A percentile compares a stretch with the other conserved stretches of the same genome.
phyloP scores from a whole-genome alignment of 30 jellyfish, hydroid and myxozoan genomes.

The Turritopsis rubra region DNA sequence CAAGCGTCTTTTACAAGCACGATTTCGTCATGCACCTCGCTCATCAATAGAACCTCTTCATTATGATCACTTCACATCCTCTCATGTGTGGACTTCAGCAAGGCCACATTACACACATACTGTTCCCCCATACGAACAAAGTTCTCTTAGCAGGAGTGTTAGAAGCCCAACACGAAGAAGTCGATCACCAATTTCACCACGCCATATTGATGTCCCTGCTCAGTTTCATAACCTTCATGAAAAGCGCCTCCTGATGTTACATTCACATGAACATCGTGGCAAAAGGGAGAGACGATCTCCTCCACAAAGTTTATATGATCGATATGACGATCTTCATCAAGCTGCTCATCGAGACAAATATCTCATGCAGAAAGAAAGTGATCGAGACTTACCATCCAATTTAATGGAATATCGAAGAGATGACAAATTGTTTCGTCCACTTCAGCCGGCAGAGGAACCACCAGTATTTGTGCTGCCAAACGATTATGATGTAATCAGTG shows the following conservation, averaged over 20 bases:
- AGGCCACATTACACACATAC: background rate
- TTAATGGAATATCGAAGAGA: background rate
- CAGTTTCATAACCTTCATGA: conserved; percentile 3
- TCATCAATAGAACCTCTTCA: conserved; percentile 16
- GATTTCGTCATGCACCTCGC: conserved; percentile 6
- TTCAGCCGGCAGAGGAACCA: conserved; percentile 70
- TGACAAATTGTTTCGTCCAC: background rate
- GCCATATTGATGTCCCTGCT: background rate
- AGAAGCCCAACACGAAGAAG: conserved; percentile 5
- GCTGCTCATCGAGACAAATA: background rate
- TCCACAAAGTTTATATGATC: background rate
- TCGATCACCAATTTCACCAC: conserved; percentile 28
- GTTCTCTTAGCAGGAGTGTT: conserved; percentile 1
- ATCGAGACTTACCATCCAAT: background rate
- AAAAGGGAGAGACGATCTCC: background rate
- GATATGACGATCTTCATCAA: background rate
- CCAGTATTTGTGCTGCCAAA: conserved; percentile 95
- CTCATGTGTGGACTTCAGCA: conserved; percentile 8
- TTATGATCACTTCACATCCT: background rate
- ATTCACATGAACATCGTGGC: background rate
- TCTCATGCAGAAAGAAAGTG: background rate
- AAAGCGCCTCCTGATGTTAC: background rate
- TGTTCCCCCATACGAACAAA: background rate
- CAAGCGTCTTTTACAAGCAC: background rate
- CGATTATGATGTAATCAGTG: conserved; percentile 74